Evolutionary conservation across 2,797 vertebrate genomes (phyloP).

Genomic region (Rhinoraja longicauda): DNA sequence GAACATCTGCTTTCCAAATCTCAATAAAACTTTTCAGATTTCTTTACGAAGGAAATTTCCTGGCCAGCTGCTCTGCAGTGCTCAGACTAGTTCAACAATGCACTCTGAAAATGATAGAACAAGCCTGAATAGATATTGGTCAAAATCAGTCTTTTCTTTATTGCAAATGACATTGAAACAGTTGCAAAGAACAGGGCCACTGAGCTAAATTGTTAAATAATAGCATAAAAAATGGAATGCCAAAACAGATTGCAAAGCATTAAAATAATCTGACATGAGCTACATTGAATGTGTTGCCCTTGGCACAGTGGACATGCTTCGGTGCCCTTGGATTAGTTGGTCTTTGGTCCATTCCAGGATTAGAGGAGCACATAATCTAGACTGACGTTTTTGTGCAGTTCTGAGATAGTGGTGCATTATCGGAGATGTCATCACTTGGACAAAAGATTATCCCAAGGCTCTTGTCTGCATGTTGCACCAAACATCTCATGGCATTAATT

Average conservation of each 20-base stretch:
- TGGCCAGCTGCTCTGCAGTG: not conserved
- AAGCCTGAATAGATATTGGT: not conserved
- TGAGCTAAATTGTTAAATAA: not conserved
- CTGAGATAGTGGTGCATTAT: not conserved
- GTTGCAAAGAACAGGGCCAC: not conserved
- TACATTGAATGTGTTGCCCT: not conserved
- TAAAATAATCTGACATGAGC: not conserved
- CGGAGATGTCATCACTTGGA: not conserved
- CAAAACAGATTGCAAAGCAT: not conserved
- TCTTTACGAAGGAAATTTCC: not conserved
- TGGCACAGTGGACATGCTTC: not conserved
- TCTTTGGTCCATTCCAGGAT: not conserved
- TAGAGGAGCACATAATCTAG: not conserved
- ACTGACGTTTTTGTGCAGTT: not conserved
- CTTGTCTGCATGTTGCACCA: not conserved
- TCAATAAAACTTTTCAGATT: not conserved
- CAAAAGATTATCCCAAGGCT: not conserved
- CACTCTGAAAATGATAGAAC: not conserved
- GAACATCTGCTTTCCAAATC: not conserved
- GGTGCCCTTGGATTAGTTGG: not conserved
- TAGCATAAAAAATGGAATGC: not conserved
- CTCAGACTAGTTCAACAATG: not conserved
- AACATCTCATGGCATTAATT: not conserved
- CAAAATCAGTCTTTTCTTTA: not conserved
- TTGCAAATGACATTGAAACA: not conserved